Base-by-base conservation (phyloP, 2,888 invertebrate species). In the Bugula neritina region DNA sequence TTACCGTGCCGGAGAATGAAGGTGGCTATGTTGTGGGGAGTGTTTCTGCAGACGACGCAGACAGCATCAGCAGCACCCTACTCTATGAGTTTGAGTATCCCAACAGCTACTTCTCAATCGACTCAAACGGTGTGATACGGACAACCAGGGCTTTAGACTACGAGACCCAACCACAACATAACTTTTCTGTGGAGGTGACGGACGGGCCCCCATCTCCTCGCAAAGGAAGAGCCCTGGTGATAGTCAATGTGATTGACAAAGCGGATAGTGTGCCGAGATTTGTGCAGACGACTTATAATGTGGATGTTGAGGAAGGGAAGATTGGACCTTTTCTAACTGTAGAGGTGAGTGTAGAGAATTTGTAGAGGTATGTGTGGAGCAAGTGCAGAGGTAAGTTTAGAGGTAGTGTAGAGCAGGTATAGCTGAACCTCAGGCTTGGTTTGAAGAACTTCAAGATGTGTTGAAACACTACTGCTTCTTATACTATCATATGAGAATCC, bases 201-300 rank as follows among this genome's bases (percentile, higher is more conserved):
- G 63, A 63, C 31, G 63, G 31, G 31, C 27, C 29, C 17, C 63
- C 63, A 13, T 63, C 63, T 17, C 63, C 63, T 13, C 63, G 63
- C n/a, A 63, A 27, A 2, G 63, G 63, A 3, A 63, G 63, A 27
- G 63, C 63, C 27, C 27, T 25, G 5, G 63, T 63, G 27, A 31
- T 63, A 31, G 63, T 63, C 29, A 63, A 31, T 63, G 63, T 63
- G 5, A 13, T 63, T 2, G 63, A 63, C 31, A 31, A 13, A 31
- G 63, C 21, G 13, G 63, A 63, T 27, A 63, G 63, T n/a, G 63
- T 63, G n/a, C 63, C 63, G 34, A 27, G 63, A 27, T 63, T 63
- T 31, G 31, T 31, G 27, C 29, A 34, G 34, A 25, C 3, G 2
- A 31, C 5, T 5, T 63, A 63, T 31, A 34, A 63, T 31, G 63